phyloP scores from a whole-genome alignment of 1,140 invertebrate genomes.

The Latrodectus geometricus region DNA sequence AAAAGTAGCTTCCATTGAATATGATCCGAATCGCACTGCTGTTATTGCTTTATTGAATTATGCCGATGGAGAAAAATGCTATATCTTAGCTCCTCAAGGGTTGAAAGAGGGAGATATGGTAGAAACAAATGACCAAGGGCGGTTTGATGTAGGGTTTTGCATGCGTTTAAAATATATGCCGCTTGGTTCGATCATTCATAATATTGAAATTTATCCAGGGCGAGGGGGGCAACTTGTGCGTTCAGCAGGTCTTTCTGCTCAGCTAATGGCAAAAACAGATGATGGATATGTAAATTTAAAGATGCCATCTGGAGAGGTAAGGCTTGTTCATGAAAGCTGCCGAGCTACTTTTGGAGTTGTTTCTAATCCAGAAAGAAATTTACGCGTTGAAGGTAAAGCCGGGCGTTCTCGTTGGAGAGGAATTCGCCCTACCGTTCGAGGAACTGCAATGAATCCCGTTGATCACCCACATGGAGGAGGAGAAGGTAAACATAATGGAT shows the following conservation, averaged over 20 bases:
- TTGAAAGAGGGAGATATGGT: not conserved
- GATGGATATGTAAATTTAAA: conserved; percentile 60
- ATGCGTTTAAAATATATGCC: not conserved
- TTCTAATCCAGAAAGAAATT: conserved; percentile 63
- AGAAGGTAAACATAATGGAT: conserved; percentile 63
- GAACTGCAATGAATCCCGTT: conserved; percentile 66
- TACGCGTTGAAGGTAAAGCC: conserved; percentile 65
- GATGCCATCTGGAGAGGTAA: conserved; percentile 64
- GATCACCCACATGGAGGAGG: conserved; percentile 67
- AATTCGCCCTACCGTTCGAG: conserved; percentile 65
- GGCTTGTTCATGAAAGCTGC: conserved; percentile 60
- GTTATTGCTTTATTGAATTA: no score
- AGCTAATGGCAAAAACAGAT: conserved; percentile 63
- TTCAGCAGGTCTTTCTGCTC: conserved; percentile 64
- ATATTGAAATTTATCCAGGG: conserved; percentile 65
- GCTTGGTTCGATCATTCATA: conserved; percentile 64
- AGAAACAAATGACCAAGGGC: not conserved
- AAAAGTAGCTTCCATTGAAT: no score
- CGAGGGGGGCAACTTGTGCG: conserved; percentile 64
- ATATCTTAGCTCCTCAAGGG: not conserved
- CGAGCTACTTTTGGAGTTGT: conserved; percentile 65
- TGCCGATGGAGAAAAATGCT: conserved; percentile 72
- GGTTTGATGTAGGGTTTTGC: not conserved
- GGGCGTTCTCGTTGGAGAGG: conserved; percentile 65
- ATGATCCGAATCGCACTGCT: no score